Evolutionary conservation across 1,140 invertebrate genomes (phyloP).

Genomic region (Pseudachorutes palmiensis): DNA sequence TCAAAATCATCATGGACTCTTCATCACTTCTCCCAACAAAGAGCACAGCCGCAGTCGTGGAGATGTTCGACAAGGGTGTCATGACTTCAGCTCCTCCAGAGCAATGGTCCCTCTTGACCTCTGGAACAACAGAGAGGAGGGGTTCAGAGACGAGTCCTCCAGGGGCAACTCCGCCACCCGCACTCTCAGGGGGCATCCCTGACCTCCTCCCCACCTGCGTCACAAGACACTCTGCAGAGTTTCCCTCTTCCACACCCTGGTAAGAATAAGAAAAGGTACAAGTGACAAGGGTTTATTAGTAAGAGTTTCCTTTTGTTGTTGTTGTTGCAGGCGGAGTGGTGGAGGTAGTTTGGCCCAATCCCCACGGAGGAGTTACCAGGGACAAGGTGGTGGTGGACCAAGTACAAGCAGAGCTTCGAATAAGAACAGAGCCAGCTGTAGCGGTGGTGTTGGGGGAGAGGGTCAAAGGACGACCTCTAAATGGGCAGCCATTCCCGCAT

Average conservation of each 20-base stretch:
- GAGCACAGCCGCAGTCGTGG: conserved; percentile 19
- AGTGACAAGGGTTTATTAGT: not conserved
- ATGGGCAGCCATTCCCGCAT: conserved; percentile 27
- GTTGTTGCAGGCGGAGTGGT: conserved; percentile 22
- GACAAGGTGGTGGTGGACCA: conserved; percentile 14
- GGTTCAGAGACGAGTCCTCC: conserved; percentile 17
- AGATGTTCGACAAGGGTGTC: conserved; percentile 37
- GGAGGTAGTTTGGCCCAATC: conserved; percentile 25
- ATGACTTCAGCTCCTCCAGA: conserved; percentile 35
- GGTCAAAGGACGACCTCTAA: too few relatives aligned
- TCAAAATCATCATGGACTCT: conserved; percentile 22
- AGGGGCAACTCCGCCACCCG: conserved; percentile 28
- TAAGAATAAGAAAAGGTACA: conserved; percentile 20
- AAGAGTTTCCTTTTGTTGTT: not conserved
- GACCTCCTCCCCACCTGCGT: conserved; percentile 36
- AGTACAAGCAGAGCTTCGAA: conserved; percentile 13
- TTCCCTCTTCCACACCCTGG: conserved; percentile 23
- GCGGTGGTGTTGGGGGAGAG: conserved; percentile 5
- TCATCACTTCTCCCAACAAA: not conserved
- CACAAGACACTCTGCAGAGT: conserved; percentile 20
- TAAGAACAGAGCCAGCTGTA: not conserved
- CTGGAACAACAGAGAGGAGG: conserved; percentile 17
- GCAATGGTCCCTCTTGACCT: conserved; percentile 37
- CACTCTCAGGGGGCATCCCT: conserved; percentile 34
- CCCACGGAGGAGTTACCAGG: conserved; percentile 28